These are phyloP conservation scores for Perca schrenkii DNA, from an alignment of 2,113 vertebrate genomes.

Conservation along the genomic window DNA sequence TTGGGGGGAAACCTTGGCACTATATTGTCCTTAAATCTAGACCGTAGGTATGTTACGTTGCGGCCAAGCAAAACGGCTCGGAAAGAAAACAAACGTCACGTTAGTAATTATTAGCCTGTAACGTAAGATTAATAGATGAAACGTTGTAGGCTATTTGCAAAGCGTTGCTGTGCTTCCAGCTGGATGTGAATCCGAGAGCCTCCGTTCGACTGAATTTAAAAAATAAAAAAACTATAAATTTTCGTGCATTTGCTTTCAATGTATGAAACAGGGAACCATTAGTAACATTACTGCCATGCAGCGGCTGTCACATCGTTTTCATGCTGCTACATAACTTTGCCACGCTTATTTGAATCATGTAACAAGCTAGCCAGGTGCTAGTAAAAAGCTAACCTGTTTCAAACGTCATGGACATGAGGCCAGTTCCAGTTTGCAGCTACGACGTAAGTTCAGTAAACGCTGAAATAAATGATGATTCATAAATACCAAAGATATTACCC, in stretches of 20 bases:
- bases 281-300: neutral
- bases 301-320: too few relatives aligned
- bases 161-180: neutral
- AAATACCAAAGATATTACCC: constrained; percentile 34
- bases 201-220: too few relatives aligned
- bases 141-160: too few relatives aligned
- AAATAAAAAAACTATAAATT: neutral
- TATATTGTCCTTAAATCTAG: neutral
- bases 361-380: neutral
- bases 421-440: too few relatives aligned
- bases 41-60: neutral
- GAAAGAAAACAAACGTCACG: too few relatives aligned
- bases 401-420: neutral
- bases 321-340: neutral
- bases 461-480: neutral
- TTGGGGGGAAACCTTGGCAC: neutral
- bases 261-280: neutral
- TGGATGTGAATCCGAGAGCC: neutral
- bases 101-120: too few relatives aligned
- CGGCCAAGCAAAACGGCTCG: neutral
- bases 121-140: too few relatives aligned
- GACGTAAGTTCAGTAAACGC: neutral
- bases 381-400: neutral
- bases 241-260: neutral
- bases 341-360: too few relatives aligned